Evolutionary conservation across 2,888 invertebrate species (phyloP), one percentile per base, ranked within the genome.

Genomic region (Drosophila affinis): DNA sequence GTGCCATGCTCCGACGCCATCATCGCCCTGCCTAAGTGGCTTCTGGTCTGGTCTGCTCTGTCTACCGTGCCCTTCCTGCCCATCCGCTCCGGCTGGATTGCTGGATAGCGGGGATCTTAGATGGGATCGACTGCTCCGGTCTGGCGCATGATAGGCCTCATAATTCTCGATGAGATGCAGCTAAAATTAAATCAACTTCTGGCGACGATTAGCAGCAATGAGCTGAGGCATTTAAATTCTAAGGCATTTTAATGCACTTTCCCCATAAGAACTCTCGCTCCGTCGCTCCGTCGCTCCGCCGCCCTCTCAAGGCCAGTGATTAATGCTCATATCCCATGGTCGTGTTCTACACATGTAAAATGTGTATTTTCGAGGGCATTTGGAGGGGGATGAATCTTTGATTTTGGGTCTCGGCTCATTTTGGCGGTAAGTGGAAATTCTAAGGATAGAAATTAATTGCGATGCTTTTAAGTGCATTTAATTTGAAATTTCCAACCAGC

Each of bases 141-240:
- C 53, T 29, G 39, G 39, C 67, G 68, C 39, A n/a, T 48, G 68
- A 69, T 68, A 70, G 68, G 68, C 75, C 72, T 85, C 83, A 88
- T 83, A 82, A 82, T 87, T 78, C 59, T 59, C 67, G 57, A 70
- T 78, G 72, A 75, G 68, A 56, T 67, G 51, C 58, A 72, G 83
- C 88, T 86, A 88, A 88, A 83, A 75, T 88, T 88, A 83, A 83
- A 77, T 68, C 63, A 75, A 75, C 74, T 74, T 64, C 63, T 47
- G 62, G 58, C 72, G 68, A 52, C 87, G 82, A 87, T 84, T 85
- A 84, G 88, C 87, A 72, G 79, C 88, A 83, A 83, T 83, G 81
- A 87, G 74, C 75, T 63, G 49, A 72, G 65, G 87, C 78, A 87
- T 87, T 87, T 71, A 75, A 82, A 85, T 75, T 48, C 65, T 53